Evolutionary conservation across 2,113 vertebrate species (phyloP).

Genomic region (Hydrolagus affinis): DNA sequence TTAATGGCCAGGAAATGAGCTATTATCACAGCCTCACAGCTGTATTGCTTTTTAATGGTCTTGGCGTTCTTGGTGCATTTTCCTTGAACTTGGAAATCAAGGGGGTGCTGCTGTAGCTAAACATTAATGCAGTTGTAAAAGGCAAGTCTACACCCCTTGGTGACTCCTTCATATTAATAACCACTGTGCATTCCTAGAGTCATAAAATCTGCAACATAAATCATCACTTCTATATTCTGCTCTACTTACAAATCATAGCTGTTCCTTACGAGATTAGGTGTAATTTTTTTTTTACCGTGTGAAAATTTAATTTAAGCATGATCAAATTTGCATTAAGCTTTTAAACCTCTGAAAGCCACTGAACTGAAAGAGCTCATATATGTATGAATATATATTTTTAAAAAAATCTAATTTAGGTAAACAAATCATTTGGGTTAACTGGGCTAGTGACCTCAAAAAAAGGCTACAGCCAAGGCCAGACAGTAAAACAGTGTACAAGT

Average conservation of each 20-base stretch:
- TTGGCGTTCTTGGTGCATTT: conserved; percentile 39
- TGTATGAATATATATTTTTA: neutral
- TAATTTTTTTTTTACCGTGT: neutral
- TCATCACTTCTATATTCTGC: conserved; percentile 16
- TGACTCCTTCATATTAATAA: conserved; percentile 29
- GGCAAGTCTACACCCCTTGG: conserved; percentile 10
- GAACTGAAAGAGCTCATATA: neutral
- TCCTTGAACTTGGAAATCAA: conserved; percentile 44
- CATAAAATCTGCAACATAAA: conserved; percentile 27
- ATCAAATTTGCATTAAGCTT: neutral
- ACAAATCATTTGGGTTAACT: neutral
- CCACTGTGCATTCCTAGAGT: conserved; percentile 13
- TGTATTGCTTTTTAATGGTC: conserved; percentile 48
- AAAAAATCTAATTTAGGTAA: neutral
- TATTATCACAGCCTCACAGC: conserved; percentile 48
- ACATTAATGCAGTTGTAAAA: conserved; percentile 28
- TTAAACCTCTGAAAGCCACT: neutral
- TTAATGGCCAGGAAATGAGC: conserved; percentile 63
- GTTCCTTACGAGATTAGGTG: neutral
- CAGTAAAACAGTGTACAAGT: conserved; percentile 5
- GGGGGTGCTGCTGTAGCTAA: conserved; percentile 11
- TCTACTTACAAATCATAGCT: neutral
- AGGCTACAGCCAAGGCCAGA: neutral
- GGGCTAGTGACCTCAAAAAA: neutral
- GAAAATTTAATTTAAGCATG: neutral